Evolutionary conservation across 1,140 invertebrate species (phyloP), one percentile per base, ranked within the genome.

Genomic region (Tribolium castaneum): DNA sequence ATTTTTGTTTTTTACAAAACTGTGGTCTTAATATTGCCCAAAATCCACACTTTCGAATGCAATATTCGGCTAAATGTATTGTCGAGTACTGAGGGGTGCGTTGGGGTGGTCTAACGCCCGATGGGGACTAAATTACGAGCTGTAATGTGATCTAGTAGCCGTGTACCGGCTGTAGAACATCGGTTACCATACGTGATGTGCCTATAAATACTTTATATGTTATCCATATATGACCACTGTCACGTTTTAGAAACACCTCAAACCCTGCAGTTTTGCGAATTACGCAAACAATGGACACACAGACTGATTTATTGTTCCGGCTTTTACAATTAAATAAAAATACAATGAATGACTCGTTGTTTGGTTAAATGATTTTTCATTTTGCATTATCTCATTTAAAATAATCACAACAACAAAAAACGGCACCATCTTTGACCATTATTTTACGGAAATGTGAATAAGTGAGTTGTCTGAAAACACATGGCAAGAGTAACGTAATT

Each of bases 171-270:
- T 83, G 82, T 73, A 70, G 70, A 77, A 79, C 82, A 83, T 76
- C 82, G 80, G 82, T 83, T 80, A 80, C 79, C 75, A 78, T 78
- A 83, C 82, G 82, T 83, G 82, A 82, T 80, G 79, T 52, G 80
- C 76, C 52, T 82, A 80, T 82, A 82, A 82, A 83, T 80, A 82
- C 75, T 78, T 80, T 78, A 80, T 82, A 82, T 82, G 70, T 78
- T 80, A 78, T 81, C 76, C 59, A 80, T 78, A 70, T 81, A 79
- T 80, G 79, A 78, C 76, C 79, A 66, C 76, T 78, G 72, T 80
- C 79, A 80, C 79, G 79, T 80, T 16, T 59, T 14, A 52, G 70
- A 6, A 34, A 66, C 30, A 59, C 14, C 19, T 25, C 9, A 19
- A 66, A 30, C 30, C 25, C 25, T 30, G 25, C 25, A 1, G 5